phyloP scores from a whole-genome alignment of 2,797 vertebrate genomes.

The Antennarius maculatus region DNA sequence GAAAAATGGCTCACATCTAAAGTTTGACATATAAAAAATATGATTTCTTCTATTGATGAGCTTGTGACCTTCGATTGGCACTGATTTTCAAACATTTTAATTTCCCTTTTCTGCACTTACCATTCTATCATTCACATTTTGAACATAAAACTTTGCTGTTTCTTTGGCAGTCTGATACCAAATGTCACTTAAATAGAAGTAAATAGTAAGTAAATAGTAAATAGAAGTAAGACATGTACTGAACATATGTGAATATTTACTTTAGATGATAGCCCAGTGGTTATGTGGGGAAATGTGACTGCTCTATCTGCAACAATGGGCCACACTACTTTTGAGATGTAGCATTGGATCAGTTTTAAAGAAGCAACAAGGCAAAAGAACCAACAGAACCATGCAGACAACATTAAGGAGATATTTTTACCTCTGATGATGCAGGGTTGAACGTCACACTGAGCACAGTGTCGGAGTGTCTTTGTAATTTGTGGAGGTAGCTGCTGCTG shows the following conservation, averaged over 20 bases:
- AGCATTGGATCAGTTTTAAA: background rate
- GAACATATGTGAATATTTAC: background rate
- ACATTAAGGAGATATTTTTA: slow-evolving; percentile 55
- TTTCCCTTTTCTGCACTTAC: too few relatives aligned
- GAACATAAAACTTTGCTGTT: too few relatives aligned
- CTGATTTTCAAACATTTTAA: too few relatives aligned
- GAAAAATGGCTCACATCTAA: too few relatives aligned
- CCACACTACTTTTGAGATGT: background rate
- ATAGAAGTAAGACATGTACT: background rate
- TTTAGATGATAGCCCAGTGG: background rate
- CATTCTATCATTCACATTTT: too few relatives aligned
- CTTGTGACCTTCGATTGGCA: too few relatives aligned
- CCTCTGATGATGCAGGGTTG: slow-evolving; percentile 86
- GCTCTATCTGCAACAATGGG: background rate
- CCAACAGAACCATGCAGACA: background rate
- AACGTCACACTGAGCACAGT: slow-evolving; percentile 86
- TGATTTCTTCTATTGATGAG: too few relatives aligned
- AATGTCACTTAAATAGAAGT: too few relatives aligned
- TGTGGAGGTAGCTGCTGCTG: slow-evolving; percentile 84
- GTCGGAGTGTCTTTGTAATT: slow-evolving; percentile 85
- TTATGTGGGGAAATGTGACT: background rate
- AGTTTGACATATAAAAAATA: too few relatives aligned
- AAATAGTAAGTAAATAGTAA: too few relatives aligned
- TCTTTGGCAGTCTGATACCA: too few relatives aligned
- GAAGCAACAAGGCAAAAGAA: background rate